A percentile compares a stretch with the other conserved stretches of the same genome.
Conservation (phyloP, 1,140 invertebrate genomes). For the Drosophila trapezifrons region DNA sequence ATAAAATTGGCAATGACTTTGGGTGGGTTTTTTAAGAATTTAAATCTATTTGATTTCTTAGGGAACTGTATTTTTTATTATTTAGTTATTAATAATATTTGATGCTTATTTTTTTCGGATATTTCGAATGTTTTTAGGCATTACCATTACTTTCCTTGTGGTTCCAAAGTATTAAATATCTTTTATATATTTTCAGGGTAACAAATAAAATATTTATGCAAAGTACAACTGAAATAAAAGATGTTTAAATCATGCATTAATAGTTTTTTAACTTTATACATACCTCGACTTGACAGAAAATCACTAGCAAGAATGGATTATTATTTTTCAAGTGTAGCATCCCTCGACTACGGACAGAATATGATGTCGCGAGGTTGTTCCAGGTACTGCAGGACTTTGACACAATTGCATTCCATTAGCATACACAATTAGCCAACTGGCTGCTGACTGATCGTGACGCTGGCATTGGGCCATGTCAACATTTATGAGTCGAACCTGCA, state of each 20-base stretch:
- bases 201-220: too few species aligned
- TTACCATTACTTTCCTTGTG: too few species aligned
- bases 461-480: slow-evolving; percentile 55
- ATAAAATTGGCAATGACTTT: neutral
- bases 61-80: too few species aligned
- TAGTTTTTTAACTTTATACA: neutral
- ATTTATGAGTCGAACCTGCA: slow-evolving; percentile 57
- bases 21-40: too few species aligned
- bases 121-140: too few species aligned
- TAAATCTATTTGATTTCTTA: too few species aligned
- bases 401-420: slow-evolving; percentile 82
- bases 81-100: too few species aligned
- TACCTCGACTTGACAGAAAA: neutral
- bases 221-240: too few species aligned
- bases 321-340: neutral
- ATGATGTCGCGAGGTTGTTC: slow-evolving; percentile 42
- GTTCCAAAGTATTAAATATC: too few species aligned
- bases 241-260: neutral
- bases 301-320: fast-evolving
- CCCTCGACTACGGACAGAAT: slow-evolving; percentile 34
- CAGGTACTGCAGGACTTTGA: slow-evolving; percentile 76
- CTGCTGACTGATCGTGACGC: slow-evolving; percentile 65
- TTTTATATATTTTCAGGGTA: too few species aligned
- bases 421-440: slow-evolving; percentile 75
- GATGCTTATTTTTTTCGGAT: too few species aligned